Base-by-base conservation (phyloP, 2,113 vertebrate species). In the Nymphicus hollandicus region DNA sequence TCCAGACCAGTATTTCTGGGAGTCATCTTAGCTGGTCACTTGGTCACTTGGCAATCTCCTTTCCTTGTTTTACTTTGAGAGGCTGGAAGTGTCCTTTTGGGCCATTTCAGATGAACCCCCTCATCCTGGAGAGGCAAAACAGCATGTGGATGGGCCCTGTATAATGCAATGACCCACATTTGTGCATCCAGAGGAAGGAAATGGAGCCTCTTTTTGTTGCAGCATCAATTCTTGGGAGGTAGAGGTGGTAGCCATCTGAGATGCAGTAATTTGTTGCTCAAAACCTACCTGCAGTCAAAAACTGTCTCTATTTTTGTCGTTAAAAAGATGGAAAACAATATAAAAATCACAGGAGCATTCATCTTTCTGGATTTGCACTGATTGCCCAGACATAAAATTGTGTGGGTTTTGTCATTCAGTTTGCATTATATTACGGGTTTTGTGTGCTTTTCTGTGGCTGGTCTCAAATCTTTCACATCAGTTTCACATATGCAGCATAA, bases 161-260 rank as follows among this genome's bases (percentile, higher is more conserved):
- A 33, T 35, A 68, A 15, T 20, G 52, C 24, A 27, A 53, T 9
- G 17, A 41, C 66, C 78, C 11, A 2, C 0, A 0, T 71, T 22
- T 49, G 28, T 22, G 23, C 20, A 6, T 83, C 20, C 22, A 5
- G 41, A 72, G 39, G 47, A 47, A 22, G 49, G 53, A 55, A 5
- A 15, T 1, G 1, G 18, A 69, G 35, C 37, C 1, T 0, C n/a
- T 44, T 73, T 35, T 50, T 70, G 23, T 17, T 39, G 29, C 66
- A 43, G 56, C 63, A 14, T 14, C 31, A 3, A 18, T 39, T 66
- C 66, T 47, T 23, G 12, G 27, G 29, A n/a, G 15, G 35, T 64
- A 56, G 27, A 2, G 5, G 11, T 60, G 64, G n/a, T 44, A 46
- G 31, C 46, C 29, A 4, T 29, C 27, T 0, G 6, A 72, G n/a